Evolutionary conservation across 2,113 vertebrate species (phyloP).

Genomic region (Festucalex cinctus): DNA sequence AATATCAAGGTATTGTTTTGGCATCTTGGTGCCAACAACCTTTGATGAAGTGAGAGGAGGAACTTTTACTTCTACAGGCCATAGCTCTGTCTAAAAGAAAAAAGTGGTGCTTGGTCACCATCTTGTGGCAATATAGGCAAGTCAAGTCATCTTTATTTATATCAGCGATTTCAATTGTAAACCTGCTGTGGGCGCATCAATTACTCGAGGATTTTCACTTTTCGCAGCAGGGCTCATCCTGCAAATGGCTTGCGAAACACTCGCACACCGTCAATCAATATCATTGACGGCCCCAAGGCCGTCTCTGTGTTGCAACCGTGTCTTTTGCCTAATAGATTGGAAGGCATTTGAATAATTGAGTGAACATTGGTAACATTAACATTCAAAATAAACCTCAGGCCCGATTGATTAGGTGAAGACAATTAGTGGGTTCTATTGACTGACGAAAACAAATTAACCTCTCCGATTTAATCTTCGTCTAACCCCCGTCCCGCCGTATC

Average conservation of each 20-base stretch:
- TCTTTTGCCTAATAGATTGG: not conserved
- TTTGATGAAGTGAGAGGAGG: no score
- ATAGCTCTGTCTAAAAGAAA: no score
- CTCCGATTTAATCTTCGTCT: not conserved
- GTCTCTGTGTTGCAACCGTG: not conserved
- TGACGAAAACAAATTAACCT: conserved; percentile 20
- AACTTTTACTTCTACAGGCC: no score
- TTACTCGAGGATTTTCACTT: no score
- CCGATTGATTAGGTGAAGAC: conserved; percentile 26
- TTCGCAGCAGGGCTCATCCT: no score
- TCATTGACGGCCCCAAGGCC: not conserved
- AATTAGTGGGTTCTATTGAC: conserved; percentile 21
- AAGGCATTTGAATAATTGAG: conserved; percentile 40
- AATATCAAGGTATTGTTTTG: not conserved
- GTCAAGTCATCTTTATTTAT: no score
- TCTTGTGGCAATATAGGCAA: not conserved
- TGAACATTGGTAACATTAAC: conserved; percentile 17
- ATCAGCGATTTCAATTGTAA: no score
- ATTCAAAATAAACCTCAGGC: conserved; percentile 7
- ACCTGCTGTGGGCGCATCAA: no score
- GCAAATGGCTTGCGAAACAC: no score
- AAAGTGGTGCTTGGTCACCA: no score
- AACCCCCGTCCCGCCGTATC: not conserved
- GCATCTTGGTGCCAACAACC: no score
- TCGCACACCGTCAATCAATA: not conserved